Evolutionary conservation across 1,140 invertebrate species (phyloP).

Genomic region (Drosophila setifemur): DNA sequence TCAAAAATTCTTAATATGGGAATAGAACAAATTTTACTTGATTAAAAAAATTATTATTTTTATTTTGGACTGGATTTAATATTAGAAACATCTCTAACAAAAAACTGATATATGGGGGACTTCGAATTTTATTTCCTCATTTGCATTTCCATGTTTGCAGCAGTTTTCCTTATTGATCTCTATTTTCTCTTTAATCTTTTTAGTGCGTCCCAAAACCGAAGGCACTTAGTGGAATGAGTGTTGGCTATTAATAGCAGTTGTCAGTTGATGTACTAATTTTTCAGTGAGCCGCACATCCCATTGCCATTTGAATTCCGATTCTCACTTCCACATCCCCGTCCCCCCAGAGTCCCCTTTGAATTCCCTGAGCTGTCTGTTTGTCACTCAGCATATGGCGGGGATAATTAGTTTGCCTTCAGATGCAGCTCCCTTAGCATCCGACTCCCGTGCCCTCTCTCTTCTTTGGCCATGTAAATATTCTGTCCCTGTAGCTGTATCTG

Average conservation of each 20-base stretch:
- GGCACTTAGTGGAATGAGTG: neutral
- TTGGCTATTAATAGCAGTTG: conserved; percentile 40
- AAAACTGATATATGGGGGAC: neutral
- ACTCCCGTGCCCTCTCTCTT: neutral
- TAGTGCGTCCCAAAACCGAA: conserved; percentile 15
- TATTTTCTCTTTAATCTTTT: neutral
- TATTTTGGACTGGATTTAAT: too few species aligned
- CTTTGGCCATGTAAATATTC: too few species aligned
- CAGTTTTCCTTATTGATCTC: neutral
- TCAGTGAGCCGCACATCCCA: conserved; percentile 55
- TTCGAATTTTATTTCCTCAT: neutral
- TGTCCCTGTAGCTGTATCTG: neutral
- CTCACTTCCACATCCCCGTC: conserved; percentile 6
- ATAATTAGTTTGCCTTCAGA: conserved; percentile 45
- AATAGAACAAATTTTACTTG: too few species aligned
- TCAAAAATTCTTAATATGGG: too few species aligned
- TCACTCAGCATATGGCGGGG: conserved; percentile 45
- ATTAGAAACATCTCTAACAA: too few species aligned
- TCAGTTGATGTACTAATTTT: conserved; percentile 51
- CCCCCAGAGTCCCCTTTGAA: conserved; percentile 14
- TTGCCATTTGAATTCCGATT: conserved; percentile 12
- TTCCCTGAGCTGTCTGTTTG: conserved; percentile 37
- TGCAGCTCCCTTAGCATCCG: conserved; percentile 21
- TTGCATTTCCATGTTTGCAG: too few species aligned
- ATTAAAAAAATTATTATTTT: too few species aligned